A percentile compares a stretch with the other conserved stretches of the same genome.
phyloP scores from a whole-genome alignment of 2,888 invertebrate genomes.

The Ptychoptera albimana region DNA sequence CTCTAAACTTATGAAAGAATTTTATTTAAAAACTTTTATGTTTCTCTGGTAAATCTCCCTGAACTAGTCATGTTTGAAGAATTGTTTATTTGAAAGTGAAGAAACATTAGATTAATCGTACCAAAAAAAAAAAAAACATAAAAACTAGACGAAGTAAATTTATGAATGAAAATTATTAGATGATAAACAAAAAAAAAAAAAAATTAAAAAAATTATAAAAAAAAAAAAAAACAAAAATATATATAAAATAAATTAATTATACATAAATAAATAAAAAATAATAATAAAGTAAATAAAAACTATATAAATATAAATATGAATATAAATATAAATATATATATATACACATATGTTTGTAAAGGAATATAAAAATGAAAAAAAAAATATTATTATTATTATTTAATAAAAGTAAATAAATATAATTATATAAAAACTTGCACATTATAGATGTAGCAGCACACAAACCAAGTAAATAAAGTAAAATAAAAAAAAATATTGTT shows the following conservation, averaged over 20 bases:
- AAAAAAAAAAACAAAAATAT: slow-evolving; percentile 1
- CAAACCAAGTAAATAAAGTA: slow-evolving; percentile 4
- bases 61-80: too few relatives aligned
- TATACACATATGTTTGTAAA: slow-evolving; percentile 4
- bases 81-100: too few relatives aligned
- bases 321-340: slow-evolving; percentile 19
- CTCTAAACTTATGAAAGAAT: too few relatives aligned
- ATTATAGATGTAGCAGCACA: slow-evolving; percentile 10
- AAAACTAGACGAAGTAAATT: background rate
- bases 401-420: slow-evolving; percentile 3
- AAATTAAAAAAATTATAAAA: slow-evolving; percentile 5
- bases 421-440: slow-evolving; percentile 8
- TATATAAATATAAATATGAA: slow-evolving; percentile 34
- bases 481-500: slow-evolving; percentile 4
- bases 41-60: too few relatives aligned
- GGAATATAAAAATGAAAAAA: background rate
- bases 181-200: slow-evolving; percentile 6
- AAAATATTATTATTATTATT: background rate
- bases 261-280: background rate
- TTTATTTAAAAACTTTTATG: too few relatives aligned
- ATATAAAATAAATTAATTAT: slow-evolving; percentile 4
- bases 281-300: slow-evolving; percentile 19
- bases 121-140: background rate
- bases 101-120: background rate
- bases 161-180: background rate